phyloP scores from a whole-genome alignment of 37 sponge, comb jelly and placozoan genomes.

The Beroe ovata region DNA sequence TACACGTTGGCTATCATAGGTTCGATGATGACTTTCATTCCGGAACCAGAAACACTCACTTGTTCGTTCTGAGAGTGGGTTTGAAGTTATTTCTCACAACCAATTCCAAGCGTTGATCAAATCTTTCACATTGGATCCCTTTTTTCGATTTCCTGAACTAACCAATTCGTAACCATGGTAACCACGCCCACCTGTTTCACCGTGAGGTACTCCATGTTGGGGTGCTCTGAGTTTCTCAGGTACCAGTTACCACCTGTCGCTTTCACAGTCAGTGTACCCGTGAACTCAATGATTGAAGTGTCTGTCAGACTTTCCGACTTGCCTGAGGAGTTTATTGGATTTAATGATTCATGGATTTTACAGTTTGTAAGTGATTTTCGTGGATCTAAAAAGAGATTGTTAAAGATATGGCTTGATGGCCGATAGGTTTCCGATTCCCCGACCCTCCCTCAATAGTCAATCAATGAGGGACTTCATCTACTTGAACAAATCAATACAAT shows the following conservation, averaged over 20 bases:
- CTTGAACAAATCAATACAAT: not conserved
- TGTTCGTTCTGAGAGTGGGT: not conserved
- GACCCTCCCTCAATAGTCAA: not conserved
- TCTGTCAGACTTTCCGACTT: not conserved
- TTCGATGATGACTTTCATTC: not conserved
- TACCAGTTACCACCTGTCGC: slow-evolving; percentile 18
- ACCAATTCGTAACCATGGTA: no score
- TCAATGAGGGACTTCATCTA: not conserved
- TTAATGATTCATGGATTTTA: no score
- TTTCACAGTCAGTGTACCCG: not conserved
- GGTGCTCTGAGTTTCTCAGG: slow-evolving; percentile 25
- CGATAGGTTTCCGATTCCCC: no score
- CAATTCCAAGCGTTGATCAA: no score
- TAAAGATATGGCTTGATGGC: no score
- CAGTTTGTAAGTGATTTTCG: no score
- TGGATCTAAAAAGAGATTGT: no score
- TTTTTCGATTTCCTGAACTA: no score
- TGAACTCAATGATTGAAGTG: not conserved
- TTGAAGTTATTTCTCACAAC: no score
- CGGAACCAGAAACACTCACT: not conserved
- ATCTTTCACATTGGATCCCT: no score
- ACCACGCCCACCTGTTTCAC: slow-evolving; percentile 28
- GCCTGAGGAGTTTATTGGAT: no score
- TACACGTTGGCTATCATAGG: slow-evolving; percentile 12
- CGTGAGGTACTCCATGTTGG: not conserved